These are phyloP conservation scores for Melierax canorus DNA, from an alignment of 2,113 vertebrate genomes.

Conservation along the genomic window DNA sequence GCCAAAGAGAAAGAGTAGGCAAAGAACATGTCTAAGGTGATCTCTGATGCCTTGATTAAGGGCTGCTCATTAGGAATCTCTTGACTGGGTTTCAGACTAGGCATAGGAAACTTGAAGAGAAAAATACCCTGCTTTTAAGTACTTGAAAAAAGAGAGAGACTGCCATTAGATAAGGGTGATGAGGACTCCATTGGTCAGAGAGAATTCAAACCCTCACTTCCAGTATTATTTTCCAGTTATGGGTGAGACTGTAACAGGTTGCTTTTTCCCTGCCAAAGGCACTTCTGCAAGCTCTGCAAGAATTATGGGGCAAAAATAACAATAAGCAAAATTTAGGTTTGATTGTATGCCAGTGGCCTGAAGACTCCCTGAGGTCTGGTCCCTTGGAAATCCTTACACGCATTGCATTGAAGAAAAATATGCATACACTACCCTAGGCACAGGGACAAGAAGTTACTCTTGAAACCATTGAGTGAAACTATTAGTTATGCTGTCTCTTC, in stretches of 20 bases:
- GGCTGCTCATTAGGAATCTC: neutral
- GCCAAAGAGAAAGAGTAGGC: neutral
- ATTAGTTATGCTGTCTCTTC: neutral
- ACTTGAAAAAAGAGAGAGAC: neutral
- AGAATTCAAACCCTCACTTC: neutral
- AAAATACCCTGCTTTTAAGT: neutral
- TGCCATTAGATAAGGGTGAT: neutral
- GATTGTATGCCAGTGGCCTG: neutral
- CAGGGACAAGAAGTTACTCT: neutral
- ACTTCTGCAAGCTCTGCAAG: neutral
- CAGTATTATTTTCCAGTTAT: neutral
- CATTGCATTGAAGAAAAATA: neutral
- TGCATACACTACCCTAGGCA: accelerated
- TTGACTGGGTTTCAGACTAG: neutral
- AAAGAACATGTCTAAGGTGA: neutral
- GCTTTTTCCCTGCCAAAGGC: neutral
- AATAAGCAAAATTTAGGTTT: neutral
- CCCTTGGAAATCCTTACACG: neutral
- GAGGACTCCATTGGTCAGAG: neutral
- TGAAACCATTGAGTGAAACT: neutral
- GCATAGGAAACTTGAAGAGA: neutral
- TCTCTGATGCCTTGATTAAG: neutral
- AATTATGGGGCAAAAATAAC: neutral
- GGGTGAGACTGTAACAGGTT: neutral
- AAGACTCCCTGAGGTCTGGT: neutral